Percentiles rank a stretch among this genome's conserved stretches.
These are phyloP conservation scores for Myopa tessellatipennis DNA, from an alignment of 2,888 invertebrate species.

Conservation along the genomic window DNA sequence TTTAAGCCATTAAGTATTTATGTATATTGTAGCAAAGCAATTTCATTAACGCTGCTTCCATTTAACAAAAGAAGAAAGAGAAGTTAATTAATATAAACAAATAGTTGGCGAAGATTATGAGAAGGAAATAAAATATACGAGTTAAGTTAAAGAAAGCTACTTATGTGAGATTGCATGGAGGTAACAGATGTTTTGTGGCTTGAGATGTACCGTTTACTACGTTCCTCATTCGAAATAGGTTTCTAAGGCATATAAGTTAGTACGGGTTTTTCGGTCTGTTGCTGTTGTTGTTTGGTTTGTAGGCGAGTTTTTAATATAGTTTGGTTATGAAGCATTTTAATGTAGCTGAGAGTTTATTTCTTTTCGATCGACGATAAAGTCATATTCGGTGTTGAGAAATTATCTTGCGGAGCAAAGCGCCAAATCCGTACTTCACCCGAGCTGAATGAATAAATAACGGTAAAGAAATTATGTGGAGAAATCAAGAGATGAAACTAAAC, in stretches of 20 bases:
- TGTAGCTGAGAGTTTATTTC: constrained; percentile 40
- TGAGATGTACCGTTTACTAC: constrained; percentile 9
- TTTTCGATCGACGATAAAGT: constrained; percentile 51
- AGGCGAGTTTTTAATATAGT: not conserved
- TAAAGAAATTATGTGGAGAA: constrained; percentile 38
- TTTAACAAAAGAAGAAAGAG: not conserved
- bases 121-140: no score
- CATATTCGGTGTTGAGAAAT: constrained; percentile 52
- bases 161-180: not conserved
- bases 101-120: no score
- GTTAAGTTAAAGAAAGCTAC: not conserved
- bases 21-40: not conserved
- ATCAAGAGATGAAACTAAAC: constrained; percentile 29
- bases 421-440: constrained; percentile 60
- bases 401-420: constrained; percentile 57
- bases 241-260: constrained; percentile 24
- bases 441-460: constrained; percentile 49
- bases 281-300: constrained; percentile 3
- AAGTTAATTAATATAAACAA: no score
- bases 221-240: constrained; percentile 1
- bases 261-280: constrained; percentile 20
- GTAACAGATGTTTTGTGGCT: not conserved
- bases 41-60: constrained; percentile 6
- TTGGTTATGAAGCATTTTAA: constrained; percentile 1
- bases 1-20: no score